Base-by-base conservation (phyloP, 2,113 vertebrate genomes). In the Carassius auratus region DNA sequence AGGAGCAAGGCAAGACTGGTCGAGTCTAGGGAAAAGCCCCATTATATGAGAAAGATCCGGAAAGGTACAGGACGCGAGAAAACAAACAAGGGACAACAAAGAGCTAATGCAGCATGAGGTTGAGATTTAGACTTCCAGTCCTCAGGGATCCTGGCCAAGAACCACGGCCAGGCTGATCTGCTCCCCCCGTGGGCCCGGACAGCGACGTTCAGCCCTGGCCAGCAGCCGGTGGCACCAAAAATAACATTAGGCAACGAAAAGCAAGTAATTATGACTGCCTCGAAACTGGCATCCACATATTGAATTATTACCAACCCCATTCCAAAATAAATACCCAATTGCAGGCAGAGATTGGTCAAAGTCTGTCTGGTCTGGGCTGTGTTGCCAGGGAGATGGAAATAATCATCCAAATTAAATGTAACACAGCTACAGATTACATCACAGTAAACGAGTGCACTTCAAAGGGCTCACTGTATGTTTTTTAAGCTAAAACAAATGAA, bases 191-290 rank as follows among this genome's bases (percentile, higher is more conserved):
- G 55, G 79, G 84, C 45, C 50, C 80, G 30, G 33, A 38, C 48
- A 86, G 50, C 21, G 73, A 61, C 26, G 50, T 42, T 78, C 74
- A 83, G 69, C 76, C 61, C 80, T 50, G 59, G 45, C 75, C 15
- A 52, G 61, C n/a, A 48, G 85, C 74, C 74, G 38, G 52, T 68
- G 75, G 81, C 81, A 87, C 81, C 64, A 48, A 84, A 77, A 84
- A 87, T 87, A 87, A 78, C 86, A 87, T 66, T 81, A 87, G n/a
- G 74, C 59, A 59, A 83, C 30, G 23, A 84, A 84, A 84, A 71
- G 75, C 64, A 78, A 78, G 81, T 14, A 84, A 64, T 69, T 45
- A 84, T 68, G 76, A 84, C 48, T 81, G 76, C 73, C 83, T 42
- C 30, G 50, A 78, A 81, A 15, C 73, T 84, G 87, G 87, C 76